A percentile compares a stretch with the other conserved stretches of the same genome.
Conservation (phyloP, 2,797 vertebrate species). For the Pristis pectinata region DNA sequence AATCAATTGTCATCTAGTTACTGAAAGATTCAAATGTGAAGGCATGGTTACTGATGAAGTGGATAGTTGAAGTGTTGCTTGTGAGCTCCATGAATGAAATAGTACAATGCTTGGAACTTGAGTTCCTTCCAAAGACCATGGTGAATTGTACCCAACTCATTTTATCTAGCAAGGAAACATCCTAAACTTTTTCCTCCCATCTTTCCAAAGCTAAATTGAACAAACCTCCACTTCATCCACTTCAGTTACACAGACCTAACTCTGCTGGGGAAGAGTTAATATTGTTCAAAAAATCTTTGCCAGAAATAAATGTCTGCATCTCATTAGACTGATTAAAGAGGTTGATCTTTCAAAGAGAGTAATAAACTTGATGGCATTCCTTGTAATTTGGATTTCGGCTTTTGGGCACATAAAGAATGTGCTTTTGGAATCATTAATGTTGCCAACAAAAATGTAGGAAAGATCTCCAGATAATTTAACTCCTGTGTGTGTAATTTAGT, state of each 20-base stretch:
- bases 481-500: background rate
- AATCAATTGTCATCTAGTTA: background rate
- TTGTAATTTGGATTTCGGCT: conserved; percentile 2
- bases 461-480: background rate
- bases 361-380: conserved; percentile 1
- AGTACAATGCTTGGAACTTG: background rate
- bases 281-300: conserved; percentile 12
- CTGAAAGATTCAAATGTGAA: background rate
- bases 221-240: background rate
- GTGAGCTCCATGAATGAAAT: background rate
- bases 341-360: background rate
- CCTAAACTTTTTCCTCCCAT: background rate
- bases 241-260: background rate
- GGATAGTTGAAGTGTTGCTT: background rate
- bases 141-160: background rate
- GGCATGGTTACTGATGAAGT: background rate
- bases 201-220: background rate
- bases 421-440: background rate
- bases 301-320: conserved; percentile 28
- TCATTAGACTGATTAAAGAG: background rate
- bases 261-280: conserved; percentile 26
- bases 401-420: conserved; percentile 23
- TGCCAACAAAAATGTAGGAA: background rate
- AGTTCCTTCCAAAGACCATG: background rate
- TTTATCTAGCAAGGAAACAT: background rate